These are phyloP conservation scores for Physella acuta DNA, from an alignment of 1,140 invertebrate species.

Conservation along the genomic window DNA sequence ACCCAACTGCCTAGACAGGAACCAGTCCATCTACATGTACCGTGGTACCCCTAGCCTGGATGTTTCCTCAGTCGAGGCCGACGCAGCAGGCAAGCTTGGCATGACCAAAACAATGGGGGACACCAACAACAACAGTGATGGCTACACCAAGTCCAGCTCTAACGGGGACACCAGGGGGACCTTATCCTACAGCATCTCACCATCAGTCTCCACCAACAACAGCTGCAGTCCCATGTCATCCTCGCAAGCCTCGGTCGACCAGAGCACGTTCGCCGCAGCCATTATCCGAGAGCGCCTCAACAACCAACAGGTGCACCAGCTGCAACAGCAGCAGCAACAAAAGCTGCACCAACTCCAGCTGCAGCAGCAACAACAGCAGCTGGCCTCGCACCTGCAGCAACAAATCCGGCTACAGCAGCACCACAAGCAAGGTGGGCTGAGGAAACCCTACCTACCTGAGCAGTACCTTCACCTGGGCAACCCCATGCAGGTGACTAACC, in stretches of 20 bases:
- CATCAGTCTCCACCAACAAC: constrained; percentile 1
- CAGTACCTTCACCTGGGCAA: constrained; percentile 13
- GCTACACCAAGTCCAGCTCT: background rate
- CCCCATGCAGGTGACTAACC: background rate
- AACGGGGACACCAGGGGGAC: background rate
- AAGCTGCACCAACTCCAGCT: constrained; percentile 22
- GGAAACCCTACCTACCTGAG: constrained; percentile 9
- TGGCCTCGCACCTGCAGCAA: constrained; percentile 24
- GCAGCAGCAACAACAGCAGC: constrained; percentile 20
- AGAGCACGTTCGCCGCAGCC: background rate
- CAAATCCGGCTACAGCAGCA: constrained; percentile 10
- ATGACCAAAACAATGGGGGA: background rate
- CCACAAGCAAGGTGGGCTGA: constrained; percentile 1
- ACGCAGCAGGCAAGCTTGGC: background rate
- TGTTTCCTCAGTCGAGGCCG: background rate
- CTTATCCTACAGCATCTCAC: background rate
- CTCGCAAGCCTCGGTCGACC: background rate
- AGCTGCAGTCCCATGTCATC: background rate
- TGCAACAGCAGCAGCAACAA: constrained; percentile 25
- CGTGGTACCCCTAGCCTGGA: background rate
- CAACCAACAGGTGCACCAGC: constrained; percentile 3
- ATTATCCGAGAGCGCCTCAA: background rate
- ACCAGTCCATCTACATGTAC: background rate
- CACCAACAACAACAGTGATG: constrained; percentile 6
- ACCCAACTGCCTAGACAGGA: background rate